Conservation (phyloP, 2,113 vertebrate genomes). For the Ariopsis seemanni region DNA sequence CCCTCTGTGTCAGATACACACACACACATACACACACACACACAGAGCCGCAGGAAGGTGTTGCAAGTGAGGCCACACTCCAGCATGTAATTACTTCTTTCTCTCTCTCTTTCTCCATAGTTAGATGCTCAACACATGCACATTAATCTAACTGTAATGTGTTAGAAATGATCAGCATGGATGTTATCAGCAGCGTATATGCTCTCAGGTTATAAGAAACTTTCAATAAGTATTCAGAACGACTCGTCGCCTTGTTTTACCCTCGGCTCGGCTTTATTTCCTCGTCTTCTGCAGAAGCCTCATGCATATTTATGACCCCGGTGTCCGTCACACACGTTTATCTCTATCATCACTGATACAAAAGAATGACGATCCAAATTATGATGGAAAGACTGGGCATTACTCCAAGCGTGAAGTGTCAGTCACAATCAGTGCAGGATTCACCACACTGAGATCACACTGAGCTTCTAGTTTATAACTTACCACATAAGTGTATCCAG, state of each 20-base stretch:
- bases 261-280: not conserved
- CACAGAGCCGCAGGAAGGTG: conserved; percentile 19
- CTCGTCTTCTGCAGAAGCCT: conserved; percentile 1
- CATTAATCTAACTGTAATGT: not conserved
- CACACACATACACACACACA: conserved; percentile 41
- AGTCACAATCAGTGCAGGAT: not conserved
- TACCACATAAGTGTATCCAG: not conserved
- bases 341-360: conserved; percentile 1
- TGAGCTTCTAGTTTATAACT: not conserved
- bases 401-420: not conserved
- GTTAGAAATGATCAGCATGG: not conserved
- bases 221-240: not conserved
- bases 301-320: conserved; percentile 48
- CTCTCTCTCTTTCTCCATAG: not conserved
- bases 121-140: not conserved
- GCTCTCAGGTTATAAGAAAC: no score
- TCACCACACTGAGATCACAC: not conserved
- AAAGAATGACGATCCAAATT: conserved; percentile 3
- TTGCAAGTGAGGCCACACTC: conserved; percentile 20
- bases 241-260: not conserved
- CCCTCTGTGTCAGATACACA: conserved; percentile 28
- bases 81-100: conserved; percentile 50
- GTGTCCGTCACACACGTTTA: not conserved
- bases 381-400: conserved; percentile 7
- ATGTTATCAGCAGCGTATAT: no score